Evolutionary conservation across 2,113 vertebrate species (phyloP).

Genomic region (Phylloscopus whistleri): DNA sequence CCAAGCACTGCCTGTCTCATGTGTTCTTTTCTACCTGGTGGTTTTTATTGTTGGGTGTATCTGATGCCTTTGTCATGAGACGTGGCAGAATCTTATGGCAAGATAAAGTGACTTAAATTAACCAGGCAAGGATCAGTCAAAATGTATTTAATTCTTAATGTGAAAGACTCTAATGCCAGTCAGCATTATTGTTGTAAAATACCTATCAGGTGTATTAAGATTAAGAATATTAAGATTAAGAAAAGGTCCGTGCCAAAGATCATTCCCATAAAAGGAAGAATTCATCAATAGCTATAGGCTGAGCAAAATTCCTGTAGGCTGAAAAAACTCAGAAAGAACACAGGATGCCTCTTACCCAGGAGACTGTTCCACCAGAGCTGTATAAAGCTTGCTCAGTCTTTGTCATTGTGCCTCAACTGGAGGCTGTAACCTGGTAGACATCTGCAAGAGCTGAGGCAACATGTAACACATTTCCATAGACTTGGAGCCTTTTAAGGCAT

Average conservation of each 20-base stretch:
- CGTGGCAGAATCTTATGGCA: background rate
- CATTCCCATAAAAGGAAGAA: background rate
- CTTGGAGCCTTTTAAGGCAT: accelerated
- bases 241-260: background rate
- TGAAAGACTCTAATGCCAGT: background rate
- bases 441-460: background rate
- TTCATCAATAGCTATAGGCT: background rate
- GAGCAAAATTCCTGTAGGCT: background rate
- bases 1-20: background rate
- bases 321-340: background rate
- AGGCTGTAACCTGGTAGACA: background rate
- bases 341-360: background rate
- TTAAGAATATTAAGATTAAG: background rate
- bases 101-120: background rate
- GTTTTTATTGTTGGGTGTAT: background rate
- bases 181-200: background rate
- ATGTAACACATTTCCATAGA: background rate
- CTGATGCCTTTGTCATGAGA: background rate
- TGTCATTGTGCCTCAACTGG: background rate
- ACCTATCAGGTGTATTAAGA: background rate
- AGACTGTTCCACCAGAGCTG: background rate
- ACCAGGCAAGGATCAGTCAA: background rate
- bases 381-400: background rate
- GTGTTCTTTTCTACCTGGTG: background rate
- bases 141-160: background rate